Evolutionary conservation across 2,888 invertebrate genomes (phyloP).

Genomic region (Melieria picta): DNA sequence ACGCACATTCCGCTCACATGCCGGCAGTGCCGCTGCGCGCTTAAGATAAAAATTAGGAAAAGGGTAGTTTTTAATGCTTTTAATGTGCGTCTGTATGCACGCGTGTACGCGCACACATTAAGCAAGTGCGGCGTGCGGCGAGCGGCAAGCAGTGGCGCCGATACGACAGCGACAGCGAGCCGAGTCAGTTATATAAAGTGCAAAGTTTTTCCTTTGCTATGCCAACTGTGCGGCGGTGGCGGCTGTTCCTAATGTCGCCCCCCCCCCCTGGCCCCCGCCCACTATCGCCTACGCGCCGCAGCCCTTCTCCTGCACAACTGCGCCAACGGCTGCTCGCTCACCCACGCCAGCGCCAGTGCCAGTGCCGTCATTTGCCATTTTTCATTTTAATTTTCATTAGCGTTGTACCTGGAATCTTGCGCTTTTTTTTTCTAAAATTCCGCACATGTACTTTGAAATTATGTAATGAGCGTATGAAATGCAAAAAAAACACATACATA

Average conservation of each 20-base stretch:
- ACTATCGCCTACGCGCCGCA: not conserved
- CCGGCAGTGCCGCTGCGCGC: constrained; percentile 26
- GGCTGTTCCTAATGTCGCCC: not conserved
- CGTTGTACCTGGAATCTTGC: constrained; percentile 48
- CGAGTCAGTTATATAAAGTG: no score
- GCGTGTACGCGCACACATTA: not conserved
- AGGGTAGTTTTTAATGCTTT: constrained; percentile 47
- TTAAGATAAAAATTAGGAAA: constrained; percentile 44
- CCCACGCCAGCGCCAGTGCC: not conserved
- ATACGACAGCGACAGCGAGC: no score
- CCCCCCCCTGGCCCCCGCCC: not conserved
- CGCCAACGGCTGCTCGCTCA: not conserved
- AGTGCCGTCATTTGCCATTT: constrained; percentile 60
- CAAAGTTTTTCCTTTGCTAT: no score
- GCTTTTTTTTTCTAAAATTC: constrained; percentile 49
- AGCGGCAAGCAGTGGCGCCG: no score
- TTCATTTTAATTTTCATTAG: constrained; percentile 66
- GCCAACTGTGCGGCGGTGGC: constrained; percentile 18
- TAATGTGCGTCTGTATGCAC: constrained; percentile 27
- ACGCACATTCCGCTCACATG: no score
- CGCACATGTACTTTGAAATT: constrained; percentile 58
- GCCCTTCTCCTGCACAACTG: not conserved
- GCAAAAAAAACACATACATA: constrained; percentile 48
- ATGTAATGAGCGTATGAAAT: constrained; percentile 64
- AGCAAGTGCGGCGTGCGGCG: not conserved